Conservation (phyloP, 2,113 vertebrate genomes). For the Glaucidium brasilianum region DNA sequence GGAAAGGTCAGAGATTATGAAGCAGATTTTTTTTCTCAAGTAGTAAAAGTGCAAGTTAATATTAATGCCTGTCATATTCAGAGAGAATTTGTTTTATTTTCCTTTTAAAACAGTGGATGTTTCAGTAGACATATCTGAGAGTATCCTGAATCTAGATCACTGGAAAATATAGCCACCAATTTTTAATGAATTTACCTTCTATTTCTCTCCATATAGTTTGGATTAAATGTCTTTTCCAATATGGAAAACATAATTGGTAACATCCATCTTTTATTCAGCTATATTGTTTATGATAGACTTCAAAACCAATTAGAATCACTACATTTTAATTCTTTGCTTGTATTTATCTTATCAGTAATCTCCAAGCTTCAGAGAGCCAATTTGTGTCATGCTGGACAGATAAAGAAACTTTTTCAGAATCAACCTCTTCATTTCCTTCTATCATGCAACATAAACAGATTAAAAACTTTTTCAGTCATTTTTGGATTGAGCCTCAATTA, state of each 20-base stretch:
- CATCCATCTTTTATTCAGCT: not conserved
- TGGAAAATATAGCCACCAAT: not conserved
- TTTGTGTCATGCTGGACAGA: not conserved
- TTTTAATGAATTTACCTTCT: not conserved
- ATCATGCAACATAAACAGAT: not conserved
- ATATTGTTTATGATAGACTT: not conserved
- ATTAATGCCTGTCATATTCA: not conserved
- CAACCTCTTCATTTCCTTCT: not conserved
- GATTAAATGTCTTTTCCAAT: not conserved
- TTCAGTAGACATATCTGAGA: not conserved
- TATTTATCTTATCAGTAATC: not conserved
- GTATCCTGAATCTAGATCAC: not conserved
- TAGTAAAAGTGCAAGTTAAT: not conserved
- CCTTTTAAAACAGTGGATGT: not conserved
- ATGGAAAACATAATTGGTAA: not conserved
- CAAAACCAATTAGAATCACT: not conserved
- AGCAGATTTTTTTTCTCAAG: not conserved
- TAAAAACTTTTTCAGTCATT: not conserved
- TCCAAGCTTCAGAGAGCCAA: not conserved
- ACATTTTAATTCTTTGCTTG: not conserved
- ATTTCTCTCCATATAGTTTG: not conserved
- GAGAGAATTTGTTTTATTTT: not conserved
- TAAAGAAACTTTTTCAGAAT: not conserved
- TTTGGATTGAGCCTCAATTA: not conserved
- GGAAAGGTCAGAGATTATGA: conserved; percentile 18